Evolutionary conservation across 2,797 vertebrate species (phyloP), one percentile per base, ranked within the genome.

Genomic region (Echeneis naucrates): DNA sequence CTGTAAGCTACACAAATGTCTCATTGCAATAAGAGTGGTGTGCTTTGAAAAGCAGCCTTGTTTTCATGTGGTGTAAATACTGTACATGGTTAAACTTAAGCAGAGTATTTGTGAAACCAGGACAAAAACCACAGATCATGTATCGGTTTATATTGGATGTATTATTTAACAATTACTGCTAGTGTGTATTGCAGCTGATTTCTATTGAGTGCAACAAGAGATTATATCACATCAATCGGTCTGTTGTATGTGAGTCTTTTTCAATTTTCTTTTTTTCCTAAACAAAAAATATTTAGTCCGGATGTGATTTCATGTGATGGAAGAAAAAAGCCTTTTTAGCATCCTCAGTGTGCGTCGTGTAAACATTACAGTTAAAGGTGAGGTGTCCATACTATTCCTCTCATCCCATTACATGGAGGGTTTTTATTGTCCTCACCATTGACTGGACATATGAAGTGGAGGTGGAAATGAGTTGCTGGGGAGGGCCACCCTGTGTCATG

Each of bases 121-220:
- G 53, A 80, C 78, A 58, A 88, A 84, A 88, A 89, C 88, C 85
- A 81, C 59, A 78, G 65, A 60, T 66, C 19, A 30, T 71, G 16
- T 72, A 35, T 68, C 13, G 9, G 57, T 52, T 48, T 71, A 42
- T 70, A 65, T 71, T 77, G 59, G 44, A 61, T 82, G 58, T 75
- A 30, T 72, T 48, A 61, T 56, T 80, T 71, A 44, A 68, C 23
- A 10, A 68, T 47, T 21, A 5, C 37, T 13, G 58, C 53, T 23
- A 19, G 30, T 69, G 53, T 58, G 42, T 38, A 45, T 42, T 23
- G 24, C 44, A 19, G 53, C 57, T 55, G 73, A 59, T 56, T 48
- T 61, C 19, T 81, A 70, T 59, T 32, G 47, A 35, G 67, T 77
- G 52, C 77, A 65, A 3, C 30, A 50, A 50, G 74, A 79, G 64